phyloP scores from a whole-genome alignment of 2,113 vertebrate species.

The Speoplatyrhinus poulsoni region DNA sequence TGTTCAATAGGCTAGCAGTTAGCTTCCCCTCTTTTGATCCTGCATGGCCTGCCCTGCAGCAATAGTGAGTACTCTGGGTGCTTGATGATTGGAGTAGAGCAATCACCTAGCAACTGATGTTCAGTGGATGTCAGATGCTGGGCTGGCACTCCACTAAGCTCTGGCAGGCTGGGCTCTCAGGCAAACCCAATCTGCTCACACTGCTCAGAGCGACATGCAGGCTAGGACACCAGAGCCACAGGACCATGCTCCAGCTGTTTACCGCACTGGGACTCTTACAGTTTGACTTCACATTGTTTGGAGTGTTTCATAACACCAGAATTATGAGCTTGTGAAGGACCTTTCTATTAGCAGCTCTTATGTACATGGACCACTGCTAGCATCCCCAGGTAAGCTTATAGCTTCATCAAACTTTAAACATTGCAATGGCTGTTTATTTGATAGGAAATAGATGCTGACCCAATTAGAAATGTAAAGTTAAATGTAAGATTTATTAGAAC shows the following conservation, averaged over 20 bases:
- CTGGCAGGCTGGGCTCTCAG: slow-evolving; percentile 17
- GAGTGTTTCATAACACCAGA: slow-evolving; percentile 29
- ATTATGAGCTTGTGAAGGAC: slow-evolving; percentile 32
- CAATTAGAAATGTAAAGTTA: neutral
- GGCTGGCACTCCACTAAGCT: slow-evolving; percentile 44
- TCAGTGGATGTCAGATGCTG: slow-evolving; percentile 70
- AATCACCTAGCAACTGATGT: slow-evolving; percentile 82
- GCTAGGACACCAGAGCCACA: slow-evolving; percentile 10
- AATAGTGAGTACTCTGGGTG: slow-evolving; percentile 33
- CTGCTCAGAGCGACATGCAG: slow-evolving; percentile 27
- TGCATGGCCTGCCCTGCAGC: neutral
- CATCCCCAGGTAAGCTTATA: slow-evolving; percentile 56
- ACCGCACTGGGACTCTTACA: slow-evolving; percentile 2
- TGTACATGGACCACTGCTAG: slow-evolving; percentile 39
- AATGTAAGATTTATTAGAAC: neutral
- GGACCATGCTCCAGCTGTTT: slow-evolving; percentile 21
- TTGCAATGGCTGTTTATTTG: slow-evolving; percentile 10
- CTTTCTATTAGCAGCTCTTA: slow-evolving; percentile 15
- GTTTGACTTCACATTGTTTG: slow-evolving; percentile 14
- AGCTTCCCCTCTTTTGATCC: too few relatives aligned
- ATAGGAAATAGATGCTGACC: neutral
- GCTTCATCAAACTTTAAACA: slow-evolving; percentile 26
- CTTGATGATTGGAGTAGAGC: slow-evolving; percentile 56
- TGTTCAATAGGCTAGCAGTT: too few relatives aligned
- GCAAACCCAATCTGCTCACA: slow-evolving; percentile 25